These are phyloP conservation scores for Phyllotreta striolata DNA, from an alignment of 2,888 invertebrate genomes.

Conservation along the genomic window DNA sequence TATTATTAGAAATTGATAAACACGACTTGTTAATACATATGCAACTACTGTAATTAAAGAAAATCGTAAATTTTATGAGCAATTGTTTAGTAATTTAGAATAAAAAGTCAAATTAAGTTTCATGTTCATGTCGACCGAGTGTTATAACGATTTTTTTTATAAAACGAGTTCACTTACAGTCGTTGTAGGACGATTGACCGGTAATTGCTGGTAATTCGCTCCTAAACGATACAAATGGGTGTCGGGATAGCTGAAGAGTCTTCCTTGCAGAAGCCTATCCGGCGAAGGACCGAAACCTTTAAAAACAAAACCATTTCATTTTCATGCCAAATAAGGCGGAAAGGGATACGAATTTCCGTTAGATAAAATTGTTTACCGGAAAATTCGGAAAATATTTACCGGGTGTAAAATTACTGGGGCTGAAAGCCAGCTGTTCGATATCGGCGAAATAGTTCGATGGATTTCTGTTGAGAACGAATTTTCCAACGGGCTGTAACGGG, in stretches of 20 bases:
- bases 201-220: constrained; percentile 86
- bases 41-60: too few species aligned
- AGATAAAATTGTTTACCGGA: not conserved
- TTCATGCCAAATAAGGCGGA: not conserved
- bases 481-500: constrained; percentile 86
- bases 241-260: constrained; percentile 86
- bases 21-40: not conserved
- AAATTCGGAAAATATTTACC: constrained; percentile 63
- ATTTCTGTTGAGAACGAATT: constrained; percentile 82
- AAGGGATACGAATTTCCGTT: too few species aligned
- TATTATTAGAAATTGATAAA: too few species aligned
- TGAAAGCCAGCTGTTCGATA: constrained; percentile 89
- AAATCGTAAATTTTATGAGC: too few species aligned
- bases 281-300: constrained; percentile 78
- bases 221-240: constrained; percentile 90
- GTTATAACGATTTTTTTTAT: not conserved
- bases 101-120: not conserved
- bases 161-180: constrained; percentile 27
- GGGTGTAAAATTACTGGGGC: constrained; percentile 85
- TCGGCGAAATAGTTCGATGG: constrained; percentile 91
- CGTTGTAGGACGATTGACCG: constrained; percentile 88
- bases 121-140: not conserved
- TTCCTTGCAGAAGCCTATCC: constrained; percentile 89
- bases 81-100: not conserved
- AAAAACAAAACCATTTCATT: too few species aligned